phyloP scores from a whole-genome alignment of 2,113 vertebrate genomes.

The Anser brachyrhynchus region DNA sequence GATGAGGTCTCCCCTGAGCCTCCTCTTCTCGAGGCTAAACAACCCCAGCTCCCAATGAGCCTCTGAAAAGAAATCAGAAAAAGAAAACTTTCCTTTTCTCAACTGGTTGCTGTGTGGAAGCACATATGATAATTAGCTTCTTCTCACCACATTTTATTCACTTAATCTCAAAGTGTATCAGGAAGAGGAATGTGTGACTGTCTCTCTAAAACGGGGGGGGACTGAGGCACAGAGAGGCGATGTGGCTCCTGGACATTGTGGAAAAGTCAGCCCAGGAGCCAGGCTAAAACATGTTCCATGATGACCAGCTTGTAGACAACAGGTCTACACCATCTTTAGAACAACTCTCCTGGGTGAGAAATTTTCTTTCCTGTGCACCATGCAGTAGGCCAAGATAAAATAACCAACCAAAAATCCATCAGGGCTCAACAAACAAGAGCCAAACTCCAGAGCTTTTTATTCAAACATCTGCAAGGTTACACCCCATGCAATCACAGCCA shows the following conservation, averaged over 20 bases:
- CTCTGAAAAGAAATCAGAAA: neutral
- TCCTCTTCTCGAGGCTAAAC: no score
- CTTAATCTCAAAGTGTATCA: neutral
- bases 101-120: neutral
- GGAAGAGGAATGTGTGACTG: neutral
- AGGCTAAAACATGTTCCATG: neutral
- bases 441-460: neutral
- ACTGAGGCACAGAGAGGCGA: neutral
- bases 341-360: neutral
- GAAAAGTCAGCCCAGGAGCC: neutral
- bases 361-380: neutral
- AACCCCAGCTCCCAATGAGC: neutral
- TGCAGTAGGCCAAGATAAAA: neutral
- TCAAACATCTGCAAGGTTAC: neutral
- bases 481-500: no score
- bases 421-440: neutral
- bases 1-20: no score
- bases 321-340: neutral
- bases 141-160: neutral
- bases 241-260: neutral
- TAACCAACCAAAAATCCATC: neutral
- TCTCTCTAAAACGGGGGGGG: neutral
- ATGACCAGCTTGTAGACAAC: neutral
- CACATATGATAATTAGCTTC: neutral
- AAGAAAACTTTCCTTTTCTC: neutral